Evolutionary conservation across 2,888 invertebrate genomes (phyloP).

Genomic region (Catocala nupta): DNA sequence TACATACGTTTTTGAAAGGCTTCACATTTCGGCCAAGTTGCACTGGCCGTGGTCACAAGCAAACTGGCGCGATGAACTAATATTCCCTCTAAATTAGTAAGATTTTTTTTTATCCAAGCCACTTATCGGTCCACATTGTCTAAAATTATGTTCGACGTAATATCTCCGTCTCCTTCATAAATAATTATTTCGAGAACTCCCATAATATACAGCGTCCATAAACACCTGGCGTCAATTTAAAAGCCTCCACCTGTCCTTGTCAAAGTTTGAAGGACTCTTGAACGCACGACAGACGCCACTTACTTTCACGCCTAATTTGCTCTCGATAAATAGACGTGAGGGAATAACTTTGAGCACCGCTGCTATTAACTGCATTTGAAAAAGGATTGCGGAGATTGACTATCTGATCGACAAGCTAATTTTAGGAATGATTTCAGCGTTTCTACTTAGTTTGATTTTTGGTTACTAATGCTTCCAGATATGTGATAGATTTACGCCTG

Average conservation of each 20-base stretch:
- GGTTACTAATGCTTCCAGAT: too few relatives aligned
- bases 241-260: constrained; percentile 16
- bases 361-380: background rate
- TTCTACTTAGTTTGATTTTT: too few relatives aligned
- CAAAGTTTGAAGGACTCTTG: constrained; percentile 27
- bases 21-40: too few relatives aligned
- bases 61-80: too few relatives aligned
- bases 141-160: background rate
- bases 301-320: constrained; percentile 18
- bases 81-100: too few relatives aligned
- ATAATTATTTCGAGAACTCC: background rate
- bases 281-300: constrained; percentile 18
- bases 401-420: background rate
- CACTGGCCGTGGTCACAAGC: too few relatives aligned
- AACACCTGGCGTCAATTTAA: constrained; percentile 16
- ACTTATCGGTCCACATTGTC: too few relatives aligned
- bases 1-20: too few relatives aligned
- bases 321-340: constrained; percentile 4
- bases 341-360: constrained; percentile 1
- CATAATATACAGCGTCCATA: background rate
- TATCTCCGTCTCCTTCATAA: background rate
- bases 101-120: too few relatives aligned
- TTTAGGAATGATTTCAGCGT: too few relatives aligned
- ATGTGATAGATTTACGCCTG: too few relatives aligned
- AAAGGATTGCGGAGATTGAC: background rate